Evolutionary conservation across 2,797 vertebrate species (phyloP), one percentile per base, ranked within the genome.

Genomic region (Scomberomorus guttatus): DNA sequence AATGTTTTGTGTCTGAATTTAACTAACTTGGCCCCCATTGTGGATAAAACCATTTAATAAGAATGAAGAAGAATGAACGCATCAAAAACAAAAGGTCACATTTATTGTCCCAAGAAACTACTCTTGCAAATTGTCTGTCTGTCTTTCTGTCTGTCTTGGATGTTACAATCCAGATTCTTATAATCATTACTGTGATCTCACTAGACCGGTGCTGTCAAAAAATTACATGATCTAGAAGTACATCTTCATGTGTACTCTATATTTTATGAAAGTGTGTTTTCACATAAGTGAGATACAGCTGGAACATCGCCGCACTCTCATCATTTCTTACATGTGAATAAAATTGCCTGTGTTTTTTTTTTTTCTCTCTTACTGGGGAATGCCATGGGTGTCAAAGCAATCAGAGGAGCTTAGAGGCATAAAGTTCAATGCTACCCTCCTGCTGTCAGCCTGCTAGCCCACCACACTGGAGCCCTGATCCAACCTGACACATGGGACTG

Each of bases 361-460:
- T 39, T 25, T n/a, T 37, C 44, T 57, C 71, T 72, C 37, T 70
- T 51, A 67, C 57, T 67, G 61, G 83, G 77, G 79, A 93, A 85
- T 78, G 82, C 87, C 81, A 89, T 18, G 81, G 82, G 85, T 89
- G 82, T 91, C 90, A 86, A 89, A 83, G 79, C 66, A 91, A 89
- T 92, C 82, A 85, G 69, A 27, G 42, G 65, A 72, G 80, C 86
- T 91, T 67, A 77, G 70, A 55, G 81, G 77, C 81, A 89, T 83
- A 63, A 85, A 87, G 81, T 67, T 84, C 71, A 63, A 48, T 24
- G 67, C 71, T 82, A 39, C 74, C 71, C 84, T 85, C 79, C 87
- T 84, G 87, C 83, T 90, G 89, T 89, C 88, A 87, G 78, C 80
- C 70, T 75, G 81, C 75, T 55, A 56, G 78, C 76, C 68, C 77